These are phyloP conservation scores for Panagrolaimus sp. DNA, from an alignment of 1,140 invertebrate species.

Conservation along the genomic window DNA sequence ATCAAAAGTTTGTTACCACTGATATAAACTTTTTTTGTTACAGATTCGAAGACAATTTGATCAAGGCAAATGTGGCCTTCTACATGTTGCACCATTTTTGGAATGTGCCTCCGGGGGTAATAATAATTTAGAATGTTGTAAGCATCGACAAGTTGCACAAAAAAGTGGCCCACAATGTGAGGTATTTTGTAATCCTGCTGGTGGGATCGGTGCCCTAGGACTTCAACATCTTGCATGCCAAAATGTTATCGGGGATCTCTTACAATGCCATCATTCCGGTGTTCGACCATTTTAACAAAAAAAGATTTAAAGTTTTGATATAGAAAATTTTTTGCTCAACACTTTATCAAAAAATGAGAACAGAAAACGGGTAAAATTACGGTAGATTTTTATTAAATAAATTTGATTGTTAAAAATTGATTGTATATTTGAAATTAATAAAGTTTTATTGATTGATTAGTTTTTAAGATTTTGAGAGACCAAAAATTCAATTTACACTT, in stretches of 20 bases:
- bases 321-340: too few relatives aligned
- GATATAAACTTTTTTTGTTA: conserved; percentile 6
- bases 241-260: conserved; percentile 36
- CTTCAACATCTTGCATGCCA: conserved; percentile 43
- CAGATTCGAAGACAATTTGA: conserved; percentile 46
- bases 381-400: too few relatives aligned
- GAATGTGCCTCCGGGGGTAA: conserved; percentile 44
- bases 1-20: background rate
- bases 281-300: conserved; percentile 14
- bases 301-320: too few relatives aligned
- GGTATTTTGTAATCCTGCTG: conserved; percentile 40
- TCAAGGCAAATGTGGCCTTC: conserved; percentile 40
- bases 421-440: too few relatives aligned
- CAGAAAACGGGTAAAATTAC: too few relatives aligned
- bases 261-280: conserved; percentile 44
- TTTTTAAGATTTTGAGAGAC: too few relatives aligned
- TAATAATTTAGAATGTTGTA: conserved; percentile 38
- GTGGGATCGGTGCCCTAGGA: conserved; percentile 36
- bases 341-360: too few relatives aligned
- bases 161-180: conserved; percentile 48
- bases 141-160: conserved; percentile 26
- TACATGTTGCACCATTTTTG: conserved; percentile 46
- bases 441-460: too few relatives aligned
- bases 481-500: too few relatives aligned
- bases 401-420: too few relatives aligned